Percentiles rank a stretch among this genome's conserved stretches.
phyloP scores from a whole-genome alignment of 1,140 invertebrate species.

The Diprion similis region DNA sequence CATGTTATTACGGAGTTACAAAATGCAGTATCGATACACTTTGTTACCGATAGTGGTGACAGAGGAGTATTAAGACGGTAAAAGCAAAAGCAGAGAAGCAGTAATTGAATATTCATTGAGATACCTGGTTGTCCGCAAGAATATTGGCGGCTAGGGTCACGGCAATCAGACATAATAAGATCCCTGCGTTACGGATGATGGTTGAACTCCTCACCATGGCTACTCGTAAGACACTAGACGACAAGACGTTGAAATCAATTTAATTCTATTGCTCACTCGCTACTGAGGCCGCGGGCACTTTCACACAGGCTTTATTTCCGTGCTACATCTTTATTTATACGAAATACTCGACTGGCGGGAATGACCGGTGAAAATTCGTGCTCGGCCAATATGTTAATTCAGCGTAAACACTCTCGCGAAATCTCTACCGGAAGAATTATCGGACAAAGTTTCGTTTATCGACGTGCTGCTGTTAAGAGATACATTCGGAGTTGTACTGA shows the following conservation, averaged over 20 bases:
- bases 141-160: neutral
- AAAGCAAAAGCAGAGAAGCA: neutral
- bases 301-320: conserved; percentile 52
- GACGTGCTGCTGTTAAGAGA: too few species aligned
- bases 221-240: neutral
- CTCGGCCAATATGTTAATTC: conserved; percentile 47
- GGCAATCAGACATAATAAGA: neutral
- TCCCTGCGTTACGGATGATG: neutral
- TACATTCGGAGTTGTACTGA: too few species aligned
- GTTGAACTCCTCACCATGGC: neutral
- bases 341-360: conserved; percentile 50
- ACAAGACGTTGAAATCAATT: neutral
- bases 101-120: neutral
- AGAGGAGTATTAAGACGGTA: too few species aligned
- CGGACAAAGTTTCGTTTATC: too few species aligned
- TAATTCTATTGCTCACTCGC: conserved; percentile 21
- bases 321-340: conserved; percentile 59
- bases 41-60: too few species aligned
- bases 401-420: conserved; percentile 12
- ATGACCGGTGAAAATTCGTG: conserved; percentile 54
- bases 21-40: too few species aligned
- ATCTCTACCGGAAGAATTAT: too few species aligned
- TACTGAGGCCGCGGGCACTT: conserved; percentile 50
- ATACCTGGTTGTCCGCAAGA: neutral
- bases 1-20: too few species aligned